These are phyloP conservation scores for Hippoglossus stenolepis DNA, from an alignment of 2,113 vertebrate genomes.

Conservation along the genomic window DNA sequence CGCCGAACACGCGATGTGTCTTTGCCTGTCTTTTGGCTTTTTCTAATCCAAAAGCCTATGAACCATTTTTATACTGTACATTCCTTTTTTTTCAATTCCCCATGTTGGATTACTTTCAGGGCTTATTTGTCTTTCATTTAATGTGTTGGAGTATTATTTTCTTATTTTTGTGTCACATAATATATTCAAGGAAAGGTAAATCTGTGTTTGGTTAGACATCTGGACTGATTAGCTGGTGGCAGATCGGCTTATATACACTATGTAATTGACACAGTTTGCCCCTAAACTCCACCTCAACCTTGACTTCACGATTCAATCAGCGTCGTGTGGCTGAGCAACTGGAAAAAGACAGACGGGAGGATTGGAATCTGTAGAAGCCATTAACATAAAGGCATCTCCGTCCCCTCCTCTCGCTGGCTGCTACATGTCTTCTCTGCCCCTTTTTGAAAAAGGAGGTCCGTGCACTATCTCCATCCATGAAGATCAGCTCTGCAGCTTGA, in stretches of 20 bases:
- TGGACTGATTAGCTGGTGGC: slow-evolving; percentile 1
- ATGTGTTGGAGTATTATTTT: background rate
- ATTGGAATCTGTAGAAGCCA: slow-evolving; percentile 72
- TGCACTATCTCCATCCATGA: slow-evolving; percentile 60
- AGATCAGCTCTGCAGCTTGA: slow-evolving; percentile 60
- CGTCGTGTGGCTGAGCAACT: slow-evolving; percentile 56
- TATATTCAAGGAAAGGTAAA: background rate
- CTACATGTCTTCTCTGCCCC: slow-evolving; percentile 34
- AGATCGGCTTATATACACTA: slow-evolving; percentile 17
- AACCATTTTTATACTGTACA: background rate
- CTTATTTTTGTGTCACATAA: background rate
- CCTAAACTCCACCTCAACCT: slow-evolving; percentile 48
- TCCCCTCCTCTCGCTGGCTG: slow-evolving; percentile 46
- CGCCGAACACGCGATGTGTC: slow-evolving; percentile 44
- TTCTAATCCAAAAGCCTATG: slow-evolving; percentile 12
- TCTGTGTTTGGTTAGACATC: too few relatives aligned
- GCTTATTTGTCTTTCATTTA: background rate
- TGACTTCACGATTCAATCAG: slow-evolving; percentile 62
- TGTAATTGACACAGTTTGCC: slow-evolving; percentile 41
- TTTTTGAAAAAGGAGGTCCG: slow-evolving; percentile 35
- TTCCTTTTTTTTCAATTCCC: background rate
- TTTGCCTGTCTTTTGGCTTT: background rate
- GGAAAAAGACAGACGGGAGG: slow-evolving; percentile 68
- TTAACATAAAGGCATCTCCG: slow-evolving; percentile 70
- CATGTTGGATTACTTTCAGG: background rate